phyloP scores from a whole-genome alignment of 2,113 vertebrate species.

The Bubo blakistoni region DNA sequence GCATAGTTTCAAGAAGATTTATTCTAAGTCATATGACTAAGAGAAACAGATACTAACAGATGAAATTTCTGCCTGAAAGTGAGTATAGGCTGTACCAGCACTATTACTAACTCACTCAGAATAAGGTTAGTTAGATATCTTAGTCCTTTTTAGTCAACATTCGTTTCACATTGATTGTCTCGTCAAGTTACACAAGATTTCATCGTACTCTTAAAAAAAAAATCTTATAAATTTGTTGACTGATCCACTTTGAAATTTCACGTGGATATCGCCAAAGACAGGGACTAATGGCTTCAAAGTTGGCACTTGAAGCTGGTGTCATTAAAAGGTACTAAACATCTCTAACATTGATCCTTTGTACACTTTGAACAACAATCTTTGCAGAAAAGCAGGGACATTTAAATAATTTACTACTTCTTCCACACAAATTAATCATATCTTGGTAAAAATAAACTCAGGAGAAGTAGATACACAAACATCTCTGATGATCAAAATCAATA shows the following conservation, averaged over 20 bases:
- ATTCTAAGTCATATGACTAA: background rate
- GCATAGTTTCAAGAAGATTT: background rate
- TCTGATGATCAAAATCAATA: background rate
- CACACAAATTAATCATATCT: background rate
- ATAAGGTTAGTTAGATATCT: background rate
- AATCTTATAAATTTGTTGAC: background rate
- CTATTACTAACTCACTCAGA: background rate
- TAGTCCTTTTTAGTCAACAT: background rate
- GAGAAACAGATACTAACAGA: background rate
- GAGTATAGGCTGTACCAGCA: background rate
- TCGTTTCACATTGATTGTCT: background rate
- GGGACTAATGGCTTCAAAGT: background rate
- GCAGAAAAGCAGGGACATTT: background rate
- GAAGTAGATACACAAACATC: background rate
- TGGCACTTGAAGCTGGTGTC: background rate
- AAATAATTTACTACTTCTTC: background rate
- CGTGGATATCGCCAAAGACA: background rate
- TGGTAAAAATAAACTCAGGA: background rate
- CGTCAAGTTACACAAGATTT: background rate
- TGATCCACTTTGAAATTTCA: background rate
- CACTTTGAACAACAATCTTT: background rate
- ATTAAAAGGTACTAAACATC: background rate
- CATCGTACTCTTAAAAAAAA: background rate
- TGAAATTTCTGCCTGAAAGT: background rate
- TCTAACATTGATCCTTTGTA: background rate